Evolutionary conservation across 2,113 vertebrate genomes (phyloP), one percentile per base, ranked within the genome.

Genomic region (Oreochromis tanganicae): DNA sequence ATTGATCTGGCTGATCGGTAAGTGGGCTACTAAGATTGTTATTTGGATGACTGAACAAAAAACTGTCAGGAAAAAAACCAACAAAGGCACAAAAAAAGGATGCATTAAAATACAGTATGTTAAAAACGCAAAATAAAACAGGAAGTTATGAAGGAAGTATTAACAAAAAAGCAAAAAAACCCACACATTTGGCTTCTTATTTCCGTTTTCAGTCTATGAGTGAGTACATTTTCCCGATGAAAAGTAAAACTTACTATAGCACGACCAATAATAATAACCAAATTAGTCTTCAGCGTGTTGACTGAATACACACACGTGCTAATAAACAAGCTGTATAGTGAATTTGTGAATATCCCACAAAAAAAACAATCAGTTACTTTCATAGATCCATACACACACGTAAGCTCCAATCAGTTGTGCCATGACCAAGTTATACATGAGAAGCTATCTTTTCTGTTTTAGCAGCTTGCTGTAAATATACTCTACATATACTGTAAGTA

Each of bases 191-290:
- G 86, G 87, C 90, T 87, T 79, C 75, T 85, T 59, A 17, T 82
- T 87, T 86, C 83, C 9, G 19, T 87, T 84, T 61, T 78, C 9
- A 55, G 27, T 81, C 78, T 92, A 43, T 89, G 56, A 87, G 86
- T 79, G 52, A 85, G 38, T 34, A 4, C 13, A 73, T 1, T 73
- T 73, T 27, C 41, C 21, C 0, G 2, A 73, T 46, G 68, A 73
- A 27, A 43, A 43, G 38, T 9, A 43, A 43, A 71, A 71, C 5
- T 4, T 46, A 24, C 36, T 43, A 46, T 4, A 71, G 27, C 38
- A 46, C 3, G 13, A 71, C 1, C 14, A 41, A 41, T 3, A 41
- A 9, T 46, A 21, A 10, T 46, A 34, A 29, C 11, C 50, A 81
- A 90, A 86, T 38, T 54, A 84, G 46, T 57, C 79, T 66, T 68